Conservation (phyloP, 2,888 invertebrate genomes). For the Phortica okadai region DNA sequence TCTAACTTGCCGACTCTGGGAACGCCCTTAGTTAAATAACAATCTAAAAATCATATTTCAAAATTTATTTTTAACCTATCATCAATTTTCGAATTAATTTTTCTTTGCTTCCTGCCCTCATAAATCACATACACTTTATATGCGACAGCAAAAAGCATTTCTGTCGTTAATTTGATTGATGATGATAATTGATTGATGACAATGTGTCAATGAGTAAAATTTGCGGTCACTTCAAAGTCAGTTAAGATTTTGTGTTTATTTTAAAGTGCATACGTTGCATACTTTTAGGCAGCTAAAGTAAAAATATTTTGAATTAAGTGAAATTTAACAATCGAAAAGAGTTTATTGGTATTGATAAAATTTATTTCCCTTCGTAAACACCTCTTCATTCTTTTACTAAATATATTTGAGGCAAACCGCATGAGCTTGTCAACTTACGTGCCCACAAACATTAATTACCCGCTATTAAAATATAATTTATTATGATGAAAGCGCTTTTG, state of each 20-base stretch:
- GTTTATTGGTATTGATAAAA: no score
- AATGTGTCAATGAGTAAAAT: background rate
- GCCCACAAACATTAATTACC: background rate
- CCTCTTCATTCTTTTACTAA: background rate
- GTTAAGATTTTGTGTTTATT: slow-evolving; percentile 2
- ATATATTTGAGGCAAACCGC: background rate
- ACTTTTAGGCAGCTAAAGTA: background rate
- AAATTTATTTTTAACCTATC: background rate
- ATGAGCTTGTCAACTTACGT: background rate
- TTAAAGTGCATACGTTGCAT: background rate
- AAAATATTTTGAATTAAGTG: background rate
- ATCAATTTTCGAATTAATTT: background rate
- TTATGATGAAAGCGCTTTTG: background rate
- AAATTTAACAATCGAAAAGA: background rate
- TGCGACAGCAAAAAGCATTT: background rate
- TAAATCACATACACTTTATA: slow-evolving; percentile 4
- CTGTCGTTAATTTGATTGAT: slow-evolving; percentile 16
- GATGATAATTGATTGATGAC: slow-evolving; percentile 10
- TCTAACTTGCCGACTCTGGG: no score
- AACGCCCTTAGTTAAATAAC: no score
- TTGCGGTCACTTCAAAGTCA: background rate
- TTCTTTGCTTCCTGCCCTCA: background rate
- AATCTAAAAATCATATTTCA: no score
- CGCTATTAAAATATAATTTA: slow-evolving; percentile 15
- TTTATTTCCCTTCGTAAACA: no score